Percentiles rank a stretch among this genome's conserved stretches.
phyloP scores from a whole-genome alignment of 2,888 invertebrate species.

The Eupithecia insigniata region DNA sequence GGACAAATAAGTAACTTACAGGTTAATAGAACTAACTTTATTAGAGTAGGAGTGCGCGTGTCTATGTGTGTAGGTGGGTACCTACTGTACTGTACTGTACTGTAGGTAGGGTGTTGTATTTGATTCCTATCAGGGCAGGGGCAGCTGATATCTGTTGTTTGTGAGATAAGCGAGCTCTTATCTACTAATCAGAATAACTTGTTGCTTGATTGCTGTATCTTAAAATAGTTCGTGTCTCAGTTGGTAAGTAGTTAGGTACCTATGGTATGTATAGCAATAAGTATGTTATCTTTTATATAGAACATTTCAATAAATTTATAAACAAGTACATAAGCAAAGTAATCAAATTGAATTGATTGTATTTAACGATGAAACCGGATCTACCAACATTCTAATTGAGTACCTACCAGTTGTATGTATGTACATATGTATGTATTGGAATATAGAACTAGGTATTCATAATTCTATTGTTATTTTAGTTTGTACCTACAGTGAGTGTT shows the following conservation, averaged over 20 bases:
- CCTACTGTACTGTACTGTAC: no score
- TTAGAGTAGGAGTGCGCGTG: background rate
- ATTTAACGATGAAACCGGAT: background rate
- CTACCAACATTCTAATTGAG: background rate
- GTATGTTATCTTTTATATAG: background rate
- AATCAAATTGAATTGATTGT: background rate
- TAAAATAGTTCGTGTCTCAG: background rate
- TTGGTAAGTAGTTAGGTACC: background rate
- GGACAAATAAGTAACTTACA: constrained; percentile 2
- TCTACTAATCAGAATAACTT: background rate
- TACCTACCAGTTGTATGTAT: no score
- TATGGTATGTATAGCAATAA: background rate
- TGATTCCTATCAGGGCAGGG: background rate
- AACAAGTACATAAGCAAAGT: background rate
- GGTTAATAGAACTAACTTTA: background rate
- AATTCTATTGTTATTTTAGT: background rate
- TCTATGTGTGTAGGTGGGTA: no score
- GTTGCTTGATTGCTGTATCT: background rate
- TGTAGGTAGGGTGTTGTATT: no score
- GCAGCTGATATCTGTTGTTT: background rate
- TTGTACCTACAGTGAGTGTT: background rate
- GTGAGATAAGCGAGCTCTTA: background rate
- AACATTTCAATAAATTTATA: no score
- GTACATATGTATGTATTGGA: background rate
- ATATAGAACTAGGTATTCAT: background rate